Conservation (phyloP, 2,888 invertebrate genomes). For the Tachystola acroxantha region DNA sequence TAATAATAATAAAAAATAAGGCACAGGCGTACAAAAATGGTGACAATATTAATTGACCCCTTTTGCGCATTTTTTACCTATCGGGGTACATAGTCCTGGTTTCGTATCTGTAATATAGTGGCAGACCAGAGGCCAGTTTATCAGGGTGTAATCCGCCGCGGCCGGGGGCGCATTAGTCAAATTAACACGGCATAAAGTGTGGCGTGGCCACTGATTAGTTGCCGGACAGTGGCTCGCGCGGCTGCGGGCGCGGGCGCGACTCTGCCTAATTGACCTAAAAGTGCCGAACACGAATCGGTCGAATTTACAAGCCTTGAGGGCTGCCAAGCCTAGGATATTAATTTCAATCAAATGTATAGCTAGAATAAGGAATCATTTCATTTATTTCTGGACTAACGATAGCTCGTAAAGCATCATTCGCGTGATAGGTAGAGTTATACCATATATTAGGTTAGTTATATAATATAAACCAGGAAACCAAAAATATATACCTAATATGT, state of each 20-base stretch:
- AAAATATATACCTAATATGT: too few relatives aligned
- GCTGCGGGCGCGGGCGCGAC: constrained; percentile 64
- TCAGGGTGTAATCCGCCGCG: constrained; percentile 51
- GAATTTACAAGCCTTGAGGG: constrained; percentile 59
- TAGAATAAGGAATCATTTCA: not conserved
- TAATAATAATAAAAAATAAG: too few relatives aligned
- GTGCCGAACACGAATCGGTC: constrained; percentile 75
- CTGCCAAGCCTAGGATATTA: constrained; percentile 24
- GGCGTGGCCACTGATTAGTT: constrained; percentile 71
- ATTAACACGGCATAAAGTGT: constrained; percentile 76
- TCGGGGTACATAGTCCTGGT: too few relatives aligned
- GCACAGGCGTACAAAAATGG: too few relatives aligned
- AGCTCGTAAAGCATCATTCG: too few relatives aligned
- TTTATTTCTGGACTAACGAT: too few relatives aligned
- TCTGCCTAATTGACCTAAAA: constrained; percentile 78
- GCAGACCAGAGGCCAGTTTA: constrained; percentile 36
- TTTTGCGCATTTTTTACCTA: too few relatives aligned
- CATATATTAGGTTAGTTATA: too few relatives aligned
- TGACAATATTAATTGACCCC: too few relatives aligned
- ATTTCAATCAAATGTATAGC: not conserved
- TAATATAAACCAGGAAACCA: too few relatives aligned
- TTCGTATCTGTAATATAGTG: too few relatives aligned
- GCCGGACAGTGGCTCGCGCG: constrained; percentile 14
- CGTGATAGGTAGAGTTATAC: too few relatives aligned
- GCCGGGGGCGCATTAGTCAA: constrained; percentile 70